Evolutionary conservation across 2,797 vertebrate genomes (phyloP).

Genomic region (Antennarius maculatus): DNA sequence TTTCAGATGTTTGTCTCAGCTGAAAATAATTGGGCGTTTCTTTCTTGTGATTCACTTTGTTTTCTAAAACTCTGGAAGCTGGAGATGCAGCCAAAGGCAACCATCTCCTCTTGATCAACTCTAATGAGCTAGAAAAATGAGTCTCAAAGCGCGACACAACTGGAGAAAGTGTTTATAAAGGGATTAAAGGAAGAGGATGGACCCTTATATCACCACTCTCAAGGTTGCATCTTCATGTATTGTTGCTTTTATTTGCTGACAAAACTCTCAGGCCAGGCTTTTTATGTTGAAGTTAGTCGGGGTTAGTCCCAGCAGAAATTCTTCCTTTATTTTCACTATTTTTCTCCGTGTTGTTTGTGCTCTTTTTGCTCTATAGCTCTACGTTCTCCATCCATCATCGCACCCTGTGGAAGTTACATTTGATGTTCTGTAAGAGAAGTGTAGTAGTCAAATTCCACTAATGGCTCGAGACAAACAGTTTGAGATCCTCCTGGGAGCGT

Average conservation of each 20-base stretch:
- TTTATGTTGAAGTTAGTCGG: conserved; percentile 22
- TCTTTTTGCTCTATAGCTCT: conserved; percentile 7
- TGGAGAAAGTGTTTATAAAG: conserved; percentile 51
- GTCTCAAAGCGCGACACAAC: conserved; percentile 18
- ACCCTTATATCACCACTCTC: conserved; percentile 17
- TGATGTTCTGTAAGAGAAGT: conserved; percentile 35
- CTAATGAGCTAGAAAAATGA: conserved; percentile 62
- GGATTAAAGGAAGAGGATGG: conserved; percentile 37
- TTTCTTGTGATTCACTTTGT: conserved; percentile 43
- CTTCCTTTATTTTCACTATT: neutral
- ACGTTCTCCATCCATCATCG: conserved; percentile 21
- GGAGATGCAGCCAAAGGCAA: conserved; percentile 51
- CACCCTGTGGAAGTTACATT: conserved; percentile 37
- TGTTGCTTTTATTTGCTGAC: conserved; percentile 30
- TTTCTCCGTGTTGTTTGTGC: neutral
- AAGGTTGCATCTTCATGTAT: conserved; percentile 30
- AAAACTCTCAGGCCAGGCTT: conserved; percentile 19
- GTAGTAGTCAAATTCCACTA: conserved; percentile 49
- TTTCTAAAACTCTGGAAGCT: conserved; percentile 37
- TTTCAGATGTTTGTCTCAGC: conserved; percentile 55
- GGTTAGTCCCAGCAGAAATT: conserved; percentile 3
- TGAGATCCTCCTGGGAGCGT: conserved; percentile 44
- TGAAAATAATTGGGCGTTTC: conserved; percentile 63
- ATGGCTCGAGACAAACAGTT: conserved; percentile 60
- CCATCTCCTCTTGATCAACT: conserved; percentile 62